Evolutionary conservation across 2,888 invertebrate genomes (phyloP), one percentile per base, ranked within the genome.

Genomic region (Lasioglossum morio): DNA sequence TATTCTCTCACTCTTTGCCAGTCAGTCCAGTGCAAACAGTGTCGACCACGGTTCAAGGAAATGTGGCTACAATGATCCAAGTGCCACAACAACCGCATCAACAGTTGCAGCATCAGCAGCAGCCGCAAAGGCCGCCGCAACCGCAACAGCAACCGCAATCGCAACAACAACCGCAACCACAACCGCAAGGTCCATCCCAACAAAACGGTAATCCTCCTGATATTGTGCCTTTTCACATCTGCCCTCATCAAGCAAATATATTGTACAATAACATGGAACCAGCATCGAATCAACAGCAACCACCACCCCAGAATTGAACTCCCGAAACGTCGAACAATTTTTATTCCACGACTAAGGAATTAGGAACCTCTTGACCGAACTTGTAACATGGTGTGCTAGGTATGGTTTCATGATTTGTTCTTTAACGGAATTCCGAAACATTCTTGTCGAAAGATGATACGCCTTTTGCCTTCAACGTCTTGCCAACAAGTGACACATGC

Each of bases 161-260:
- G 27, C 60, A 57, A 57, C 91, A 89, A 10, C 90, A 89, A 19
- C 89, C 90, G 2, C 88, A 90, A n/a, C 89, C 91, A 34, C 91
- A 91, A 43, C 90, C 90, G 27, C 91, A 91, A 69, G 81, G 80
- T 19, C 46, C 90, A 19, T 73, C 86, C 57, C 92, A 92, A 34
- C 91, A 85, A 27, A 91, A 92, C 37, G 90, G 90, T 43, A 90
- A 90, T 27, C 85, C 90, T 43, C 40, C 90, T 1, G 92, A 94
- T 66, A 89, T 94, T 80, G 93, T 94, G 69, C 81, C 92, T 43
- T 95, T 94, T 74, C 94, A 94, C 77, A 93, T 94, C 46, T 94
- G 94, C 73, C 77, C 88, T 1, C 93, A 93, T 80, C 92, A 91
- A 63, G 81, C 91, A 5, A 94, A 94, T 23, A 88, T 94, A 19